These are phyloP conservation scores for Bufo gargarizans DNA, from an alignment of 2,113 vertebrate species.

Conservation along the genomic window DNA sequence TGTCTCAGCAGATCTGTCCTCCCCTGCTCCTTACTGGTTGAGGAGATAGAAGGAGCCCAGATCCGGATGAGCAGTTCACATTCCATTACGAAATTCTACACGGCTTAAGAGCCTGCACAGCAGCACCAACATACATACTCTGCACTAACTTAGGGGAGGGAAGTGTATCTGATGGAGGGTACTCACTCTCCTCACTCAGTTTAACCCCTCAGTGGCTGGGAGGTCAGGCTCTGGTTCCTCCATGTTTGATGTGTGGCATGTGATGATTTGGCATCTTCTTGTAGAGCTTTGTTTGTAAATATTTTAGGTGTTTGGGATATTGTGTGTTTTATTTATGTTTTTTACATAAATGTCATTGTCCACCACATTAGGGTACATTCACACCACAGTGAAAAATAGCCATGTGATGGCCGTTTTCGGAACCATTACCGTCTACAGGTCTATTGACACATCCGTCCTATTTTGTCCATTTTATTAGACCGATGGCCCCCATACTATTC, in stretches of 20 bases:
- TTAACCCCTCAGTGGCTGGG: slow-evolving; percentile 19
- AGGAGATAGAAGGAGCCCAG: slow-evolving; percentile 75
- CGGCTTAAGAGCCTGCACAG: slow-evolving; percentile 74
- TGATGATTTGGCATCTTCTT: background rate
- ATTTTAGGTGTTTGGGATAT: background rate
- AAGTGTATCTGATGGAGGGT: slow-evolving; percentile 57
- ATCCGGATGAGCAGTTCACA: slow-evolving; percentile 85
- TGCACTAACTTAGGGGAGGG: slow-evolving; percentile 52
- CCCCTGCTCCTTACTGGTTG: slow-evolving; percentile 66
- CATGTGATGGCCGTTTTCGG: too few species aligned
- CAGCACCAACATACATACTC: slow-evolving; percentile 62
- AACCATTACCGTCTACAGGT: too few species aligned
- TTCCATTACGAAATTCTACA: slow-evolving; percentile 91
- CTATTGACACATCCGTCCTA: too few species aligned
- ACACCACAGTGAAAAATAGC: too few species aligned
- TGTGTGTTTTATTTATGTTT: background rate
- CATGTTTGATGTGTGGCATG: background rate
- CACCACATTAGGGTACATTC: background rate
- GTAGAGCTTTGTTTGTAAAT: background rate
- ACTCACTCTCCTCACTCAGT: slow-evolving; percentile 41
- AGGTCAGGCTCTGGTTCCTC: background rate
- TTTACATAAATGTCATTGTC: background rate
- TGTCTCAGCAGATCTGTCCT: slow-evolving; percentile 78
- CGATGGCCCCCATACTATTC: too few species aligned
- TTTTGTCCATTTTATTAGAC: too few species aligned